A percentile compares a stretch with the other conserved stretches of the same genome.
Evolutionary conservation across 1,140 invertebrate species (phyloP).

Genomic region (roundworm (Caenorhabditis elegans)): WBcel235 BX284603.4:4473501-4474000

Average conservation of each 20-base stretch:
- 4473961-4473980: not conserved
- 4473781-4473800: not conserved
- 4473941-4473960: not conserved
- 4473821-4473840: constrained; percentile 17
- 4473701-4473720: constrained; percentile 35
- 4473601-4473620: constrained; percentile 3
- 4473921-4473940: constrained; percentile 22
- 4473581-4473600: not conserved
- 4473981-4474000: not conserved
- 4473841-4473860: constrained; percentile 8
- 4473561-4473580: not conserved
- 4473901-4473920: not conserved
- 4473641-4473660: constrained; percentile 33
- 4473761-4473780: not conserved
- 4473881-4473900: not conserved
- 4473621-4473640: not conserved
- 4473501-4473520: not conserved
- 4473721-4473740: not conserved
- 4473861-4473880: constrained; percentile 3
- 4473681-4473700: constrained; percentile 31
- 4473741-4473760: constrained; percentile 5
- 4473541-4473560: not conserved
- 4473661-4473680: constrained; percentile 27
- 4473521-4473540: not conserved
- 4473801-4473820: not conserved